Base-by-base conservation (phyloP, 2,888 invertebrate species). In the Ennomos quercinarius region DNA sequence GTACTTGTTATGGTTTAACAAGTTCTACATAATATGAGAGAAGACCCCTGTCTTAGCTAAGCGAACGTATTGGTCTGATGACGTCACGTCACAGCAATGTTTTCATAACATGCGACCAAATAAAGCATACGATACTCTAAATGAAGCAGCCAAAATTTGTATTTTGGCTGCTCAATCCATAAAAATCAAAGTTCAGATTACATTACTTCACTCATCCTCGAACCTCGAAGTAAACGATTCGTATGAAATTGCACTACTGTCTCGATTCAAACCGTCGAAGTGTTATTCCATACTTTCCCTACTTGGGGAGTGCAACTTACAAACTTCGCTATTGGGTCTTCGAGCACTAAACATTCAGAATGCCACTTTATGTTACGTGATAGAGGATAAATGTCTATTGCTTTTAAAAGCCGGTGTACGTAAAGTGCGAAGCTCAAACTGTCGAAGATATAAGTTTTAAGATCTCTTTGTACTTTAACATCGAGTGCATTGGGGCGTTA, bases 271-370 rank as follows among this genome's bases (percentile, higher is more conserved):
- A 39, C n/a, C n/a, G 13, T 40, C 9, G 53, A 54, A 50, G 45
- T 51, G 54, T 70, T 80, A 78, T 76, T 78, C 79, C 77, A 78
- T 80, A 81, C 73, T 78, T 77, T 72, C 72, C 72, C 61, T 76
- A 74, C 71, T 73, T 71, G 66, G 72, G 68, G 75, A 75, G 68
- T 73, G 74, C 71, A 70, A 59, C 37, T 45, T 78, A 74, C 74
- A 73, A 82, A 84, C 73, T 83, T 82, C 67, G 69, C 69, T 70
- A 68, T 72, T 68, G 69, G 61, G 58, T 61, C 56, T 50, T 55
- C 63, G 53, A 64, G 58, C 70, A 68, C 74, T 74, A 75, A 74
- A 74, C 71, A 81, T 78, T 74, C 74, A 73, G 67, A 76, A 68
- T 50, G 68, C 68, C 62, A 67, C 51, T 72, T 62, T 74, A 71